Evolutionary conservation across 2,888 invertebrate species (phyloP), one percentile per base, ranked within the genome.

Genomic region (Catonia carolina): DNA sequence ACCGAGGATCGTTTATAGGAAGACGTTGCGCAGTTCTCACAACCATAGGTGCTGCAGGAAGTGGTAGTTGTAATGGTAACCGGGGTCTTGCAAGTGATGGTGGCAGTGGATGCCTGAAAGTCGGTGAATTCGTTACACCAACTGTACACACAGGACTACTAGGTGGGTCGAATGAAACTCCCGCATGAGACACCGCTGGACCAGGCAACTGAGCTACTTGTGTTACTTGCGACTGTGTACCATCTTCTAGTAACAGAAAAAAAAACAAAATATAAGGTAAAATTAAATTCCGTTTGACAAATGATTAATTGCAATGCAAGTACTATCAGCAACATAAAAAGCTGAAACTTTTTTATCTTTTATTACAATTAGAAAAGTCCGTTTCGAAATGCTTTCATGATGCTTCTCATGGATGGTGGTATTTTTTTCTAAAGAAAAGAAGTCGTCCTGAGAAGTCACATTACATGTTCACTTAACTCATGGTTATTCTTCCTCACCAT

Each of bases 51-150:
- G 59, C 23, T 54, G 51, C 55, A 54, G 61, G 53, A 58, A 58
- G 42, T 47, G 53, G 58, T 17, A 60, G 56, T 8, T 61, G 53
- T 22, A 57, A 62, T 12, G 78, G 76, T 8, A 45, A 27, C 59
- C 79, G 72, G 5, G 79, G 77, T 63, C 79, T 72, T 6, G 75
- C 73, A 41, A 77, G 74, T 61, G 77, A 75, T 27, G 80, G 78
- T 8, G 85, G 85, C 65, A 86, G 72, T 8, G 86, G 86, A 65
- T 84, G 85, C 8, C 86, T 77, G 72, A 84, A 85, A 27, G 82
- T 84, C 42, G 55, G 61, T 39, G 58, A 57, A 15, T 22, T 47
- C 14, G 45, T 17, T 3, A 23, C 45, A 17, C 35, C 56, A 37
- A 53, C 39, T 4, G 41, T 41, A 12, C 22, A 41, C 22, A 23